These are phyloP conservation scores for Nematolebias whitei DNA, from an alignment of 2,113 vertebrate genomes.

Conservation along the genomic window DNA sequence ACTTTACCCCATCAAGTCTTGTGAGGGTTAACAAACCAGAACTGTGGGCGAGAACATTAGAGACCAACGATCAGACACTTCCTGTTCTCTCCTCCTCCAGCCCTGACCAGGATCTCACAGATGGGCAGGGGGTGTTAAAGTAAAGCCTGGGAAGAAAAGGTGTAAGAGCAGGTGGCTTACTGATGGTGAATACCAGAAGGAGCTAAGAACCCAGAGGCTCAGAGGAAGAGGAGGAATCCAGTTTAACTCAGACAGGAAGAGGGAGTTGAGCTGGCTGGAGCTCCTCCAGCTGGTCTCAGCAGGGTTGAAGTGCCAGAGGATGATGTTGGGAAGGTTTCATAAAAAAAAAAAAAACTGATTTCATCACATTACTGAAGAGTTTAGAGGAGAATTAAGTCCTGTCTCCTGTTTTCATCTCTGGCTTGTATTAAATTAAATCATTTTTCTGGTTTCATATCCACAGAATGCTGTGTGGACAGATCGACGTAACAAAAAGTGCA, in stretches of 20 bases:
- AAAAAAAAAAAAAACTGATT: constrained; percentile 54
- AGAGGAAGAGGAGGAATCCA: constrained; percentile 33
- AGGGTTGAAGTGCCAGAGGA: constrained; percentile 36
- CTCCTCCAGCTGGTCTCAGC: constrained; percentile 37
- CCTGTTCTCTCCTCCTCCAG: constrained; percentile 35
- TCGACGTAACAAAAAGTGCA: constrained; percentile 25
- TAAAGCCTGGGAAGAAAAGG: constrained; percentile 17
- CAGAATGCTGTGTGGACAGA: constrained; percentile 1
- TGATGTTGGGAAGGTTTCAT: constrained; percentile 57
- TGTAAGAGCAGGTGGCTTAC: constrained; percentile 29
- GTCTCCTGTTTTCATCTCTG: constrained; percentile 9
- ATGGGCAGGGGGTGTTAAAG: constrained; percentile 5
- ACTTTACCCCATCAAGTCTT: too few species aligned
- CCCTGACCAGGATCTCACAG: constrained; percentile 39
- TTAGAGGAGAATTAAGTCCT: constrained; percentile 20
- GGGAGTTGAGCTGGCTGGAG: constrained; percentile 18
- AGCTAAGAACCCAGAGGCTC: neutral
- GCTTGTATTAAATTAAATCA: constrained; percentile 54
- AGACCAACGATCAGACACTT: constrained; percentile 23
- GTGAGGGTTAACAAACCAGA: too few species aligned
- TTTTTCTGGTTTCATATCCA: constrained; percentile 50
- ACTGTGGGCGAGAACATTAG: constrained; percentile 36
- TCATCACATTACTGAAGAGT: constrained; percentile 24
- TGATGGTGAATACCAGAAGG: constrained; percentile 23
- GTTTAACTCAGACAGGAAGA: constrained; percentile 25